A percentile compares a stretch with the other conserved stretches of the same genome.
Conservation (phyloP, 1,140 invertebrate species). For the Latrodectus geometricus region DNA sequence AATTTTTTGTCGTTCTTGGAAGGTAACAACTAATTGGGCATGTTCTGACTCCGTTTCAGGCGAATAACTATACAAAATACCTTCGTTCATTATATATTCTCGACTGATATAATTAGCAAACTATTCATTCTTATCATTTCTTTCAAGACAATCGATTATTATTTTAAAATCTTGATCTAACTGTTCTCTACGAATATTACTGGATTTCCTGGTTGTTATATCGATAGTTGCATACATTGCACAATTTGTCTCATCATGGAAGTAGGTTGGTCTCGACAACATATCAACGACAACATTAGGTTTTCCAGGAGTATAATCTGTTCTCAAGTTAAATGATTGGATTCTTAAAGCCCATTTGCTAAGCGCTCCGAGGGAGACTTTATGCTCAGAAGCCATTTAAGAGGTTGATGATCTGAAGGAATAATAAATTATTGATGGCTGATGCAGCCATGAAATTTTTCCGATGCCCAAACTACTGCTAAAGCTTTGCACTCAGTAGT, state of each 20-base stretch:
- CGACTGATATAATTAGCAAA: no score
- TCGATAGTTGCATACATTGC: neutral
- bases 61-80: no score
- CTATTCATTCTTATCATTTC: no score
- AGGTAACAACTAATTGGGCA: neutral
- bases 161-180: no score
- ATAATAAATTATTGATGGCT: constrained; percentile 31
- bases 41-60: neutral
- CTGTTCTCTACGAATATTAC: neutral
- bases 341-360: neutral
- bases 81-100: no score
- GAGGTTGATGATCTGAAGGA: neutral
- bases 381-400: constrained; percentile 7
- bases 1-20: neutral
- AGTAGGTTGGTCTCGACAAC: no score
- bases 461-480: constrained; percentile 68
- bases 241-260: neutral
- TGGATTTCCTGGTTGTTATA: neutral
- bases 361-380: constrained; percentile 3
- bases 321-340: no score
- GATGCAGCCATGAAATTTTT: constrained; percentile 70
- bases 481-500: constrained; percentile 70
- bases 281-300: neutral
- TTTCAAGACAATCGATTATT: no score
- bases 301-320: neutral